phyloP scores from a whole-genome alignment of 2,888 invertebrate genomes.

The Fragum sueziense region DNA sequence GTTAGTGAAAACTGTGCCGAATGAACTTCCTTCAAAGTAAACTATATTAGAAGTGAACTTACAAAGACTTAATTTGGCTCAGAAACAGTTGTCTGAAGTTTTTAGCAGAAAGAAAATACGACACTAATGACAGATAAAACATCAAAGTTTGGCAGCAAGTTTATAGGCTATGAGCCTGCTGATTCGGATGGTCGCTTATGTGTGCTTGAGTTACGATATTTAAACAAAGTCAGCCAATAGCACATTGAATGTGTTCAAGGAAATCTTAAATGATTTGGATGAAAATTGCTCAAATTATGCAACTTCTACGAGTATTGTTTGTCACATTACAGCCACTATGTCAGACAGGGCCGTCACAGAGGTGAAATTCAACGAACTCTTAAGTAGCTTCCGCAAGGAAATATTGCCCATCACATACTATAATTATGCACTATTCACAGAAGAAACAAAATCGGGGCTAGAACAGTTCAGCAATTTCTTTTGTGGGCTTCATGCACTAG shows the following conservation, averaged over 20 bases:
- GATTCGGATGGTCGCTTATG: conserved; percentile 4
- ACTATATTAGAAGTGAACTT: not conserved
- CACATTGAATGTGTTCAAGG: conserved; percentile 32
- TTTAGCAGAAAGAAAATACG: conserved; percentile 12
- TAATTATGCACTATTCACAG: conserved; percentile 24
- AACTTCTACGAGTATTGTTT: conserved; percentile 3
- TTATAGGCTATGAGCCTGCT: conserved; percentile 12
- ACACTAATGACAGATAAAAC: conserved; percentile 1
- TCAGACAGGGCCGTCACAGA: conserved; percentile 43
- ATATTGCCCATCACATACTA: conserved; percentile 13
- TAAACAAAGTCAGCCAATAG: conserved; percentile 26
- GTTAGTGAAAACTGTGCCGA: not conserved
- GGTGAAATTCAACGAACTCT: too few relatives aligned
- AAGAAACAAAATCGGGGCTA: conserved; percentile 5
- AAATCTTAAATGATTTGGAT: conserved; percentile 30
- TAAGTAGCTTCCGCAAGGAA: conserved; percentile 16
- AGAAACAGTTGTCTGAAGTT: conserved; percentile 36
- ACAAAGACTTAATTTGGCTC: conserved; percentile 22
- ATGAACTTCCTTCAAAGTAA: not conserved
- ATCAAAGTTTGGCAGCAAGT: not conserved
- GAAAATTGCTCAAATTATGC: not conserved
- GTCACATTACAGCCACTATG: conserved; percentile 34
- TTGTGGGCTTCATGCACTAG: conserved; percentile 40
- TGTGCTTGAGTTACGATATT: conserved; percentile 33
- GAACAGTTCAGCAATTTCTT: conserved; percentile 18